These are phyloP conservation scores for Acropora tenuis DNA, from an alignment of 64 coral and sea anemone genomes.

Conservation along the genomic window DNA sequence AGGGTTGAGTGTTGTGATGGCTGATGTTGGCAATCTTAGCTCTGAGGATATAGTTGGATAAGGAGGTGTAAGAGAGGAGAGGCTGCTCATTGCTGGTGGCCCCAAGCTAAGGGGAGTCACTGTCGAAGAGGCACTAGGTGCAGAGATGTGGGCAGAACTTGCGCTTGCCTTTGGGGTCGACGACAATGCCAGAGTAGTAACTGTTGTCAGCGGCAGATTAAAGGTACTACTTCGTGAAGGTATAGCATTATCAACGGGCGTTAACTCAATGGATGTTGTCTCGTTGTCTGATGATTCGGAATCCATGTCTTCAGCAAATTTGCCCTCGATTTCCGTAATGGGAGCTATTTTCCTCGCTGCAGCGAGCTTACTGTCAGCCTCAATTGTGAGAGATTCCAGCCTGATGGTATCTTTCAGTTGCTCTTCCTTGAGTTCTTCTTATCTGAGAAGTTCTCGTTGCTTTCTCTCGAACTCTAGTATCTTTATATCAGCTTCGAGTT, in stretches of 20 bases:
- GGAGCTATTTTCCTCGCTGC: constrained; percentile 22
- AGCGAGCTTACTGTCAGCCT: constrained; percentile 29
- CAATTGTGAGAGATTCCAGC: not conserved
- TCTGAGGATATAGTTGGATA: not conserved
- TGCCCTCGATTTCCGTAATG: constrained; percentile 15
- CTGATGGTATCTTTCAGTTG: constrained; percentile 19
- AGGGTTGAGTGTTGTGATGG: not conserved
- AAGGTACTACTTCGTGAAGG: not conserved
- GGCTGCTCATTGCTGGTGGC: not conserved
- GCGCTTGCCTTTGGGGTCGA: not conserved
- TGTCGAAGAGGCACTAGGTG: not conserved
- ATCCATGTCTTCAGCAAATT: constrained; percentile 17
- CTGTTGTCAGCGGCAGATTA: not conserved
- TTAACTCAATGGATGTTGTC: not conserved
- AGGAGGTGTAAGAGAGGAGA: not conserved
- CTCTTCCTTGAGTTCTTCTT: constrained; percentile 26
- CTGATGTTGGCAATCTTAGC: not conserved
- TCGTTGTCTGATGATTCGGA: not conserved
- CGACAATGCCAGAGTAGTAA: not conserved
- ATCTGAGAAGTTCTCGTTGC: not conserved
- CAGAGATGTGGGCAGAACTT: not conserved
- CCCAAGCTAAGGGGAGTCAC: not conserved
- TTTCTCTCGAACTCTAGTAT: too few species aligned
- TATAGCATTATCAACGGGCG: not conserved
- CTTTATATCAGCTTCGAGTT: too few species aligned